Percentiles rank a stretch among this genome's conserved stretches.
phyloP scores from a whole-genome alignment of 1,140 invertebrate species.

The Drosophila varians region DNA sequence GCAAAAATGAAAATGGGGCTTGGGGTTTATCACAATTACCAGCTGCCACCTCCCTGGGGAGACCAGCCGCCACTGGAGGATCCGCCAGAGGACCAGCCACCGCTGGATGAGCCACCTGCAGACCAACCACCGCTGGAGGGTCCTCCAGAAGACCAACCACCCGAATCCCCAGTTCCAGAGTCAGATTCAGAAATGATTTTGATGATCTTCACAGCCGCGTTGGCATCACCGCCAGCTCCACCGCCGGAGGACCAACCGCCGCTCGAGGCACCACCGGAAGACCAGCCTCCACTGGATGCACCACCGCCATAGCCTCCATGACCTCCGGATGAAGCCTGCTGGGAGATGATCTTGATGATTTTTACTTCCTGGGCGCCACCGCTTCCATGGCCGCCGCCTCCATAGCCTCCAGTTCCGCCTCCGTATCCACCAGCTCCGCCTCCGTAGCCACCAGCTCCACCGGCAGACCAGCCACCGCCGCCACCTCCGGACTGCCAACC shows the following conservation, averaged over 20 bases:
- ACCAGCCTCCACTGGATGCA: conserved; percentile 34
- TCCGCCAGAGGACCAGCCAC: conserved; percentile 34
- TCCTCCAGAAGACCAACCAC: conserved; percentile 47
- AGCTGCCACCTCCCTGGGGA: conserved; percentile 53
- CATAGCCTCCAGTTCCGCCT: conserved; percentile 15
- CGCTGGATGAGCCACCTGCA: conserved; percentile 1
- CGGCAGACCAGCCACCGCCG: conserved; percentile 30
- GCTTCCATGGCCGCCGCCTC: conserved; percentile 36
- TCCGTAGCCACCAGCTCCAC: conserved; percentile 18
- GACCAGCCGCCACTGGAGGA: conserved; percentile 37
- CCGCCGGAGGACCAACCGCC: conserved; percentile 58
- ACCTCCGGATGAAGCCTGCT: conserved; percentile 45
- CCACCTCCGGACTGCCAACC: conserved; percentile 36
- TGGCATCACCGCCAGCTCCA: conserved; percentile 42
- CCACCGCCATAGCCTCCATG: conserved; percentile 50
- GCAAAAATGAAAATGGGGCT: conserved; percentile 23
- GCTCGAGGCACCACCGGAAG: conserved; percentile 37
- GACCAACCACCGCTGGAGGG: conserved; percentile 35
- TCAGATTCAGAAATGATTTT: conserved; percentile 65
- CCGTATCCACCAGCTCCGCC: conserved; percentile 9
- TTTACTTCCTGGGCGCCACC: conserved; percentile 54
- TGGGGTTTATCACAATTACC: conserved; percentile 64
- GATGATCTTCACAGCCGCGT: conserved; percentile 62
- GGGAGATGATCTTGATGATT: conserved; percentile 67
- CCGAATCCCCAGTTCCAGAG: conserved; percentile 34